Evolutionary conservation across 2,888 invertebrate genomes (phyloP).

Genomic region (Lithodes maja): DNA sequence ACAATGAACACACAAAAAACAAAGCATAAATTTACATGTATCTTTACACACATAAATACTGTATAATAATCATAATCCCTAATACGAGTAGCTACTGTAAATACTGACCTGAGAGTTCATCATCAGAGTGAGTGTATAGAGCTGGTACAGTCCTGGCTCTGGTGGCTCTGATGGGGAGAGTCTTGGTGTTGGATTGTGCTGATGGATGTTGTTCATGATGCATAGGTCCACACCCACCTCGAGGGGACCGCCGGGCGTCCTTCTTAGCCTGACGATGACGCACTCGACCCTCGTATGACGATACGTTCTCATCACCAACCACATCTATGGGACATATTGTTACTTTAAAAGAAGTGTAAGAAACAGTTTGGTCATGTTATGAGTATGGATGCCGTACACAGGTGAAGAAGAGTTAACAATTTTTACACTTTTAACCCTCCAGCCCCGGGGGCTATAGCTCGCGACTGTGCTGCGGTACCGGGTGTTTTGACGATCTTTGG

Average conservation of each 20-base stretch:
- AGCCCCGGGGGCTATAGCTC: too few relatives aligned
- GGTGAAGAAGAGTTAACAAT: not conserved
- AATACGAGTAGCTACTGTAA: too few relatives aligned
- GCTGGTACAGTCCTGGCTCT: conserved; percentile 49
- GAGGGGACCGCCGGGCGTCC: conserved; percentile 52
- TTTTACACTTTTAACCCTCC: too few relatives aligned
- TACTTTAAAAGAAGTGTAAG: too few relatives aligned
- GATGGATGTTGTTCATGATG: not conserved
- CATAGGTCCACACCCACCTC: conserved; percentile 5
- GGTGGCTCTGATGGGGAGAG: conserved; percentile 50
- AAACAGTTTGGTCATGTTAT: too few relatives aligned
- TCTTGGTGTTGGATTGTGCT: conserved; percentile 38
- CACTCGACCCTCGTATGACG: conserved; percentile 21
- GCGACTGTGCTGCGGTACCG: too few relatives aligned
- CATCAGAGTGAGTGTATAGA: conserved; percentile 51
- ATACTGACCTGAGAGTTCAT: conserved; percentile 48
- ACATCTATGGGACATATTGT: too few relatives aligned
- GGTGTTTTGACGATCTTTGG: too few relatives aligned
- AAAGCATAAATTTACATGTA: too few relatives aligned
- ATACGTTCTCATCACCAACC: not conserved
- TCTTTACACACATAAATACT: too few relatives aligned
- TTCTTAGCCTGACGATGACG: conserved; percentile 29
- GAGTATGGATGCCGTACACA: not conserved
- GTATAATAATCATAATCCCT: too few relatives aligned
- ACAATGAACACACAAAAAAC: too few relatives aligned